phyloP scores from a whole-genome alignment of 2,797 vertebrate genomes.

The Cyprinodon diabolis region DNA sequence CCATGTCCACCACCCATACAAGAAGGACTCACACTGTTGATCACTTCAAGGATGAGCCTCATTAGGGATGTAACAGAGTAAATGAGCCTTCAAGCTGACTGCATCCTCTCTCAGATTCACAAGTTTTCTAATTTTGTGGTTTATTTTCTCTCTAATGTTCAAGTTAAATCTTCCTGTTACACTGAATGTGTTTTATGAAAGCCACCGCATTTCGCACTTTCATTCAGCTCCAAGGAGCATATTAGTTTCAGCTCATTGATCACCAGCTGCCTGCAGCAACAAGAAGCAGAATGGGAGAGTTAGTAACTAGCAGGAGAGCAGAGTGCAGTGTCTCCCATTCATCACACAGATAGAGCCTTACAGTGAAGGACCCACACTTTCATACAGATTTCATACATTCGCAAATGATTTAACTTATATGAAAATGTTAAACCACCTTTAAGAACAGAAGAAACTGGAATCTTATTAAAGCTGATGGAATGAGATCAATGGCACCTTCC shows the following conservation, averaged over 20 bases:
- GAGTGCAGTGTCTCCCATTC: not conserved
- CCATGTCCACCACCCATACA: conserved; percentile 14
- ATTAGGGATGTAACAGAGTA: not conserved
- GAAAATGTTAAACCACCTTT: not conserved
- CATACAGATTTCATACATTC: not conserved
- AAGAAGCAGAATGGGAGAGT: not conserved
- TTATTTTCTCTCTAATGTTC: not conserved
- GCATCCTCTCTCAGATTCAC: not conserved
- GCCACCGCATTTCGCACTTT: not conserved
- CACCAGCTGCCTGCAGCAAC: conserved; percentile 11
- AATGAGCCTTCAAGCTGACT: not conserved
- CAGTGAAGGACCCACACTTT: not conserved
- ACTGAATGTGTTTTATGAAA: not conserved
- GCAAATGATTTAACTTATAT: not conserved
- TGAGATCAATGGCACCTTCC: not conserved
- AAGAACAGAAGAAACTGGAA: not conserved
- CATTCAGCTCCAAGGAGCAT: not conserved
- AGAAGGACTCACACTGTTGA: not conserved
- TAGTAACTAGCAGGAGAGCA: not conserved
- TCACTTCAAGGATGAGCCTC: conserved; percentile 1
- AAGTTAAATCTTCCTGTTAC: conserved; percentile 1
- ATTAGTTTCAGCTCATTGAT: conserved; percentile 13
- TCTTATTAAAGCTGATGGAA: not conserved
- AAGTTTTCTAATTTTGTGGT: not conserved
- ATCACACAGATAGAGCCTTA: not conserved